Evolutionary conservation across 2,888 invertebrate species (phyloP).

Genomic region (Idaea straminata): DNA sequence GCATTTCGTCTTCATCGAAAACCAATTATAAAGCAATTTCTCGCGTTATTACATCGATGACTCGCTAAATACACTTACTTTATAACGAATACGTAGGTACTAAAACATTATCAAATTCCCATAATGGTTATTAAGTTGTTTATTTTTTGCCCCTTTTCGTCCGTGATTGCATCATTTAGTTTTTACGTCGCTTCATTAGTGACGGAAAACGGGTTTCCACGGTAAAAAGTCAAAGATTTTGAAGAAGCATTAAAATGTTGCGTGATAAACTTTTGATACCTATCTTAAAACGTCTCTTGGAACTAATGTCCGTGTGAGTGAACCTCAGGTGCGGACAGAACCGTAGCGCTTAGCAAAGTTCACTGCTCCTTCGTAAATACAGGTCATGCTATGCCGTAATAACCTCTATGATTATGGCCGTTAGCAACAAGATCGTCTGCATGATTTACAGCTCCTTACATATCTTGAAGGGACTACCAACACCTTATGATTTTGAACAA

Average conservation of each 20-base stretch:
- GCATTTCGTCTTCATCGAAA: conserved; percentile 42
- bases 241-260: conserved; percentile 32
- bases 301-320: conserved; percentile 70
- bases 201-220: conserved; percentile 16
- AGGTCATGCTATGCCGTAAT: conserved; percentile 40
- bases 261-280: conserved; percentile 56
- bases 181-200: conserved; percentile 27
- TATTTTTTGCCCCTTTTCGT: conserved; percentile 21
- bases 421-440: conserved; percentile 44
- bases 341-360: conserved; percentile 68
- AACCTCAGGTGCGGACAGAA: conserved; percentile 70
- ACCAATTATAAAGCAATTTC: conserved; percentile 49
- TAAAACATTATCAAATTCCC: conserved; percentile 18
- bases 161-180: conserved; percentile 32
- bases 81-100: conserved; percentile 17
- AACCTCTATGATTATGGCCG: conserved; percentile 50
- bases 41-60: conserved; percentile 52
- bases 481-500: conserved; percentile 2
- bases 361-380: conserved; percentile 63
- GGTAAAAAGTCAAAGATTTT: conserved; percentile 15
- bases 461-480: conserved; percentile 24
- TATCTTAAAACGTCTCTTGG: conserved; percentile 59
- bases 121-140: conserved; percentile 18
- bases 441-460: conserved; percentile 11
- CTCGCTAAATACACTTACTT: conserved; percentile 39